Evolutionary conservation across 2,888 invertebrate genomes (phyloP).

Genomic region (Noctua comes): DNA sequence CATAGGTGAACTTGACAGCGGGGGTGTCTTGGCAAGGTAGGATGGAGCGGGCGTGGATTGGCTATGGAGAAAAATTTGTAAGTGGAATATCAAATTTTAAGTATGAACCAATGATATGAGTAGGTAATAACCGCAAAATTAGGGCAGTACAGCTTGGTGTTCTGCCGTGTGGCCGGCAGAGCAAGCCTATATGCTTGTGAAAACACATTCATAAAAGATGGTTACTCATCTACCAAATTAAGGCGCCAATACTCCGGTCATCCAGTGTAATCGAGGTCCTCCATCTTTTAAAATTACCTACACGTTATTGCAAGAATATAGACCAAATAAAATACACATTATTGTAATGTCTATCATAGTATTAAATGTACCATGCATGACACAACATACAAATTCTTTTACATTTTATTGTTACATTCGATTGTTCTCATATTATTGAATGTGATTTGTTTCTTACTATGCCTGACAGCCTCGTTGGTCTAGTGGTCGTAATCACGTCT

Average conservation of each 20-base stretch:
- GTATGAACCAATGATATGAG: too few species aligned
- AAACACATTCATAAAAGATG: background rate
- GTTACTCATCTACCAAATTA: background rate
- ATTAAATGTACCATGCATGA: background rate
- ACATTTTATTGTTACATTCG: background rate
- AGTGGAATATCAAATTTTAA: background rate
- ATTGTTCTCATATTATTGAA: background rate
- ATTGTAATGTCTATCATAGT: background rate
- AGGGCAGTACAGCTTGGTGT: too few species aligned
- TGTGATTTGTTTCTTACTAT: background rate
- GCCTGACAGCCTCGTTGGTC: too few species aligned
- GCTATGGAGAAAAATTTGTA: constrained; percentile 84
- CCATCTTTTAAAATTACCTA: background rate
- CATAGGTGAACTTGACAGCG: constrained; percentile 96
- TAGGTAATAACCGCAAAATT: background rate
- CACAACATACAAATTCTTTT: background rate
- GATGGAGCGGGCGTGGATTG: constrained; percentile 97
- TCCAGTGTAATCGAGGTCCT: background rate
- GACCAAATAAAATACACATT: background rate
- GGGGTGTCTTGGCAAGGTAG: constrained; percentile 98
- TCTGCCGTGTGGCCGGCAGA: background rate
- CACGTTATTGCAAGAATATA: background rate
- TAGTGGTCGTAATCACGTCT: too few species aligned
- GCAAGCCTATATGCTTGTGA: background rate
- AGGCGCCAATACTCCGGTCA: background rate